Conservation (phyloP, 2,113 vertebrate genomes). For the Macaca mulatta region DNA sequence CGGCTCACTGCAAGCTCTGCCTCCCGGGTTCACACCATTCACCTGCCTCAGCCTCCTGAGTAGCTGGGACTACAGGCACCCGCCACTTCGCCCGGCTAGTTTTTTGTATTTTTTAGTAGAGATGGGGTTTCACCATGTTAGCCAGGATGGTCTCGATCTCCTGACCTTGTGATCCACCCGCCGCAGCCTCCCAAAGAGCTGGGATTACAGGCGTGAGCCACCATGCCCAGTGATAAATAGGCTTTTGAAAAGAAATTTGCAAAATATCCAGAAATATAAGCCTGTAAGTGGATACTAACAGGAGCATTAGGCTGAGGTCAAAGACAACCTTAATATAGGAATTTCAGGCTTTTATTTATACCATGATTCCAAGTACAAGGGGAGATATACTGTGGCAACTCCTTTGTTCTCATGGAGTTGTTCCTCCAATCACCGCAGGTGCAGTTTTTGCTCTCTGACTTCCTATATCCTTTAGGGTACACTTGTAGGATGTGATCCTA, state of each 20-base stretch:
- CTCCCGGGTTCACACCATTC: too few relatives aligned
- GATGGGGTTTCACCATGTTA: too few relatives aligned
- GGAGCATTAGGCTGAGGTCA: not conserved
- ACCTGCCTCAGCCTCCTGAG: too few relatives aligned
- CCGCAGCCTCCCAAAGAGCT: too few relatives aligned
- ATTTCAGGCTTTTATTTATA: not conserved
- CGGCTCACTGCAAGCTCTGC: too few relatives aligned
- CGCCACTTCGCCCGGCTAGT: too few relatives aligned
- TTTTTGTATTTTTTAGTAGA: too few relatives aligned
- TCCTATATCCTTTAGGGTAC: not conserved
- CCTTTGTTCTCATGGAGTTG: not conserved
- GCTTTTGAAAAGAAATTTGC: not conserved
- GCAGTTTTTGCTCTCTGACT: not conserved
- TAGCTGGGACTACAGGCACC: too few relatives aligned
- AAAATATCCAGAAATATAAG: not conserved
- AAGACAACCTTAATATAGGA: not conserved
- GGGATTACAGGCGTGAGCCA: too few relatives aligned
- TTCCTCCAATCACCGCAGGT: not conserved
- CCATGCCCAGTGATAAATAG: not conserved
- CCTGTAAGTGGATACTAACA: not conserved
- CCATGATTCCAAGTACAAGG: not conserved
- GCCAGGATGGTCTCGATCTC: too few relatives aligned
- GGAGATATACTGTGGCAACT: not conserved
- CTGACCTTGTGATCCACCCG: too few relatives aligned
- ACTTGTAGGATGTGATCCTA: not conserved